Percentiles rank a stretch among this genome's conserved stretches.
Evolutionary conservation across 2,113 vertebrate genomes (phyloP).

Genomic region (Dipodomys merriami): DNA sequence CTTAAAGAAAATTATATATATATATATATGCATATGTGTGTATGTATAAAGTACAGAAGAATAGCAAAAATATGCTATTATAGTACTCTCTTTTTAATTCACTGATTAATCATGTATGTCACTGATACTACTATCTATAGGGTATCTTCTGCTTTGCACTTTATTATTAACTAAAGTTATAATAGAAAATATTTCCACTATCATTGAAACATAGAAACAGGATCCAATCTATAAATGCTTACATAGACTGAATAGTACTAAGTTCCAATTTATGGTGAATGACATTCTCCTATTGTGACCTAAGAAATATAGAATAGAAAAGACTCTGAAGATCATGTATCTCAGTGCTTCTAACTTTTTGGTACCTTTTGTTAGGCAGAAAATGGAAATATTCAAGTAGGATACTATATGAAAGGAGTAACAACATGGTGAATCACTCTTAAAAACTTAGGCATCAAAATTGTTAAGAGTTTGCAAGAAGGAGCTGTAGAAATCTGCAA

Average conservation of each 20-base stretch:
- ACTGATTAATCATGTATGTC: conserved; percentile 72
- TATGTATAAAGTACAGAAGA: neutral
- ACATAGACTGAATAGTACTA: neutral
- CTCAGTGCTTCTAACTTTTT: neutral
- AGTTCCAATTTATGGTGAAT: neutral
- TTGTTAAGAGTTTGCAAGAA: neutral
- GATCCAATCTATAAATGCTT: neutral
- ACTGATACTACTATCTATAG: conserved; percentile 75
- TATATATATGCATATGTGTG: neutral
- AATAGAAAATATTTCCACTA: neutral
- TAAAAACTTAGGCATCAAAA: conserved; percentile 12
- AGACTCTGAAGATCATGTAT: neutral
- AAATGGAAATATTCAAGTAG: neutral
- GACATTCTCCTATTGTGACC: neutral
- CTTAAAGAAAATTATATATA: neutral
- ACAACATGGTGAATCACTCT: neutral
- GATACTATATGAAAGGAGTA: neutral
- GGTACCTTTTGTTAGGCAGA: neutral
- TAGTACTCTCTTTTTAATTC: conserved; percentile 75
- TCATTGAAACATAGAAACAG: conserved; percentile 22
- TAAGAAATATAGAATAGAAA: neutral
- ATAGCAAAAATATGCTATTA: conserved; percentile 50
- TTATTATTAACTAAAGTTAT: conserved; percentile 79
- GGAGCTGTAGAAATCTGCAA: neutral
- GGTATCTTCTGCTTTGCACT: conserved; percentile 80